Conservation (phyloP, 2,888 invertebrate genomes). For the Metallyticus violacea region DNA sequence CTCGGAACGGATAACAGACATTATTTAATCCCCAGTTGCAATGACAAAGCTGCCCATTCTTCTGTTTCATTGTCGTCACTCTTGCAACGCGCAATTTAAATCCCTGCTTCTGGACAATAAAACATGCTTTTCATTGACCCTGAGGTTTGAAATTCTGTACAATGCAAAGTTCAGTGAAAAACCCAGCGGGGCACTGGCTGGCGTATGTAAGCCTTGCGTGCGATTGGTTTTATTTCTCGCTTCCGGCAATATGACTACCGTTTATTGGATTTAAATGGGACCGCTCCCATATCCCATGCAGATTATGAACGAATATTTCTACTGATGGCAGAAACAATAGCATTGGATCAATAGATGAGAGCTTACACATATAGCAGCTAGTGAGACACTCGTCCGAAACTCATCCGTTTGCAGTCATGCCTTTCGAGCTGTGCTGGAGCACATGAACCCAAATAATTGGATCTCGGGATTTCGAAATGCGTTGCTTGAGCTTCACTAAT, state of each 20-base stretch:
- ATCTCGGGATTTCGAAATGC: neutral
- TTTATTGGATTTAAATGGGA: neutral
- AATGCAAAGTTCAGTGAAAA: neutral
- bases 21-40: neutral
- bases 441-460: neutral
- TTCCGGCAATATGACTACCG: neutral
- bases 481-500: neutral
- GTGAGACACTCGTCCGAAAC: neutral
- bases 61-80: neutral
- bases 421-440: neutral
- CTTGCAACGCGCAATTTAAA: neutral
- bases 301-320: neutral
- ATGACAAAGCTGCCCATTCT: neutral
- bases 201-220: too few relatives aligned
- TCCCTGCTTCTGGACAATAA: neutral
- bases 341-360: neutral
- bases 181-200: neutral
- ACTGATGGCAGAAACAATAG: neutral
- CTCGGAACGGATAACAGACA: neutral
- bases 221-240: neutral
- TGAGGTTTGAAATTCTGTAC: neutral
- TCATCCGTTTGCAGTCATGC: neutral
- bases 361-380: neutral
- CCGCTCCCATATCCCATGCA: too few relatives aligned
- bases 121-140: neutral